These are phyloP conservation scores for Heterohyrax brucei DNA, from an alignment of 2,797 vertebrate species.

Conservation along the genomic window DNA sequence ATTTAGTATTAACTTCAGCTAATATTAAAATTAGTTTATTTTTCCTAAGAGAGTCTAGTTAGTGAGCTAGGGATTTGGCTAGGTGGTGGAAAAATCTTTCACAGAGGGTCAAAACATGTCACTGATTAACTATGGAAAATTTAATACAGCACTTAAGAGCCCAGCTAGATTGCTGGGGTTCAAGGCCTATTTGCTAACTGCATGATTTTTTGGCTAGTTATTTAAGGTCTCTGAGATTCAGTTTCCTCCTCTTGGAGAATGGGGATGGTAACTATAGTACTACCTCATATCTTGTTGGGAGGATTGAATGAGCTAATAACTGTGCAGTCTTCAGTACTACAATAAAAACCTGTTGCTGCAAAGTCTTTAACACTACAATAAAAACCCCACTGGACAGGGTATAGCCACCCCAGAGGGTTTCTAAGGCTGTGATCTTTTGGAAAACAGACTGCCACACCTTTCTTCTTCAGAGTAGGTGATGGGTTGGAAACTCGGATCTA, in stretches of 20 bases:
- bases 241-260: conserved; percentile 3
- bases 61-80: neutral
- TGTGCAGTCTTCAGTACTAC: neutral
- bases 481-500: neutral
- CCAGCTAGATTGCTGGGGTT: neutral
- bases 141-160: neutral
- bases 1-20: conserved; percentile 63
- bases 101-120: neutral
- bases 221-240: neutral
- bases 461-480: neutral
- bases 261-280: neutral
- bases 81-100: conserved; percentile 21
- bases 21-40: conserved; percentile 18
- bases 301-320: neutral
- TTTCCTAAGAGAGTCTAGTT: conserved; percentile 55
- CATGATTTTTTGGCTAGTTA: neutral
- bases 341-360: neutral
- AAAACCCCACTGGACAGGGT: neutral
- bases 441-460: neutral
- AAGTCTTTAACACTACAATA: neutral
- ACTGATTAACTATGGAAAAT: conserved; percentile 11
- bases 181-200: neutral
- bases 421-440: neutral
- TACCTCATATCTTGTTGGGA: neutral
- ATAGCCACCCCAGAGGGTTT: neutral